Conservation (phyloP, 2,113 vertebrate species). For the Australoheros scitulus region DNA sequence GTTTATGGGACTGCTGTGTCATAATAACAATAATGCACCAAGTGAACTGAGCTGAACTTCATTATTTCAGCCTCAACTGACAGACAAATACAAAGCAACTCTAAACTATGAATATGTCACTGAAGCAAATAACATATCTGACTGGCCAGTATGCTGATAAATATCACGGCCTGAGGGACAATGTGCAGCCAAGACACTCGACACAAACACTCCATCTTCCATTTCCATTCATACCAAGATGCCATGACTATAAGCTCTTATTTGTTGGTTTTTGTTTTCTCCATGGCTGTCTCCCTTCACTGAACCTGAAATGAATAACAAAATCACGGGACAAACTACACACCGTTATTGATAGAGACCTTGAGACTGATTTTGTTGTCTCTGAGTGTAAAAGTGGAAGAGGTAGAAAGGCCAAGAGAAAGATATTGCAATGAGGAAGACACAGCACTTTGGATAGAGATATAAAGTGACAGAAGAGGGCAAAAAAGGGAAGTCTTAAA, state of each 20-base stretch:
- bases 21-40: slow-evolving; percentile 39
- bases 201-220: neutral
- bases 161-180: slow-evolving; percentile 42
- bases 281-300: neutral
- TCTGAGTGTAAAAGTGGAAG: slow-evolving; percentile 22
- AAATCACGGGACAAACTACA: neutral
- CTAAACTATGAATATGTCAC: slow-evolving; percentile 53
- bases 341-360: slow-evolving; percentile 3
- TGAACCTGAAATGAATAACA: slow-evolving; percentile 7
- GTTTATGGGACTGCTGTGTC: slow-evolving; percentile 18
- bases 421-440: slow-evolving; percentile 38
- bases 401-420: slow-evolving; percentile 35
- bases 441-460: slow-evolving; percentile 9
- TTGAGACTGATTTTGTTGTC: slow-evolving; percentile 43
- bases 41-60: slow-evolving; percentile 52
- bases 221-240: slow-evolving; percentile 1
- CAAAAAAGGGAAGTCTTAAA: slow-evolving; percentile 15
- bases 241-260: neutral
- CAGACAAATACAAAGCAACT: slow-evolving; percentile 51
- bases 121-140: slow-evolving; percentile 45
- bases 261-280: neutral
- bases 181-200: neutral
- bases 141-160: slow-evolving; percentile 41
- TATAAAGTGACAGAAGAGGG: slow-evolving; percentile 50
- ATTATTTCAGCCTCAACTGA: slow-evolving; percentile 47